phyloP scores from a whole-genome alignment of 1,140 invertebrate genomes.

The Temnothorax curvispinosus region DNA sequence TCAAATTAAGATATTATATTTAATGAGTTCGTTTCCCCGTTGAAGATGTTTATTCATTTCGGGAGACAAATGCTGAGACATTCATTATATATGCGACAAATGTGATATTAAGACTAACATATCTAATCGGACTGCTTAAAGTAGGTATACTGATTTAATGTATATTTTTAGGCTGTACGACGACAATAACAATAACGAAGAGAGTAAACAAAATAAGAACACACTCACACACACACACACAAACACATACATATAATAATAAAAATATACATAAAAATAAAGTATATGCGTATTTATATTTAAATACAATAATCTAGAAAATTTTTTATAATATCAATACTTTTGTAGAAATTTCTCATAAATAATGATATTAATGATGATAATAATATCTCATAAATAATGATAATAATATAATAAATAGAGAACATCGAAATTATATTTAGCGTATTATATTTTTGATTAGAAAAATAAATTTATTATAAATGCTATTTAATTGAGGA shows the following conservation, averaged over 20 bases:
- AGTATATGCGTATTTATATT: background rate
- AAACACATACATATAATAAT: background rate
- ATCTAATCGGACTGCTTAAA: background rate
- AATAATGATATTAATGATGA: no score
- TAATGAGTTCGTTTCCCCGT: background rate
- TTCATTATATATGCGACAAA: background rate
- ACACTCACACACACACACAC: no score
- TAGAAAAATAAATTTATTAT: background rate
- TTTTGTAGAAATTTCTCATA: background rate
- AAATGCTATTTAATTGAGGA: background rate
- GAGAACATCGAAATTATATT: background rate
- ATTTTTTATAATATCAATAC: background rate
- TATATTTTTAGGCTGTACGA: background rate
- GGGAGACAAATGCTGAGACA: background rate
- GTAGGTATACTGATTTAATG: background rate
- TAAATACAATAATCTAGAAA: background rate
- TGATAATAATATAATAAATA: background rate
- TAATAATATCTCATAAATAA: no score
- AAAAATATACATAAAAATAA: background rate
- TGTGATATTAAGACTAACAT: background rate
- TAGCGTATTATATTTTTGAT: background rate
- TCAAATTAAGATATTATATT: background rate
- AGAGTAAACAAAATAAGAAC: background rate
- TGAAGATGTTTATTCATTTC: background rate
- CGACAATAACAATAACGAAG: background rate